Conservation (phyloP, 2,888 invertebrate species). For the Pammene aurita region DNA sequence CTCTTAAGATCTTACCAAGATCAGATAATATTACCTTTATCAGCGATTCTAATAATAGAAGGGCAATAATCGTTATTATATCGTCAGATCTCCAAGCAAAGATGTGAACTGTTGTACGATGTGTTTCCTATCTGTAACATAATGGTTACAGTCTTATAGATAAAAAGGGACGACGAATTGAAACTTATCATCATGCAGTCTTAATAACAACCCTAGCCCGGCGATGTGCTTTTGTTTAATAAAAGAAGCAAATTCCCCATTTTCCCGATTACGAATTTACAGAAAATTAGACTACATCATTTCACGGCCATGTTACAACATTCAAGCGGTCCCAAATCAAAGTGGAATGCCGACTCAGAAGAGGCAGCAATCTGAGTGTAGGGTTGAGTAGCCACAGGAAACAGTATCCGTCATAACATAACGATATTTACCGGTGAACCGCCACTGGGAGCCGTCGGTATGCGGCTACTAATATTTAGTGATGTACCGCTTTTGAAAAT, state of each 20-base stretch:
- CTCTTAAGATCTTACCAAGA: slow-evolving; percentile 37
- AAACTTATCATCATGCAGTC: no score
- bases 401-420: slow-evolving; percentile 38
- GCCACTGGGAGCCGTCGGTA: slow-evolving; percentile 49
- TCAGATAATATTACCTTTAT: slow-evolving; percentile 38
- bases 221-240: no score
- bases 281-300: background rate
- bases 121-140: background rate
- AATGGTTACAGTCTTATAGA: background rate
- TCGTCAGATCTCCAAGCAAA: slow-evolving; percentile 11
- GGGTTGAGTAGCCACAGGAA: slow-evolving; percentile 18
- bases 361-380: background rate
- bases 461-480: slow-evolving; percentile 49
- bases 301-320: background rate
- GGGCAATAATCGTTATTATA: slow-evolving; percentile 26
- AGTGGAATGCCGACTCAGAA: background rate
- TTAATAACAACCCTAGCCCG: no score
- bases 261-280: no score
- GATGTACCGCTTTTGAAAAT: background rate
- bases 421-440: slow-evolving; percentile 45
- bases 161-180: background rate
- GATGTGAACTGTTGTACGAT: slow-evolving; percentile 8
- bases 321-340: background rate
- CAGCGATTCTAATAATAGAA: slow-evolving; percentile 32
- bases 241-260: no score